Percentiles rank a stretch among this genome's conserved stretches.
These are phyloP conservation scores for Campylomormyrus numenius DNA, from an alignment of 2,113 vertebrate genomes.

Conservation along the genomic window DNA sequence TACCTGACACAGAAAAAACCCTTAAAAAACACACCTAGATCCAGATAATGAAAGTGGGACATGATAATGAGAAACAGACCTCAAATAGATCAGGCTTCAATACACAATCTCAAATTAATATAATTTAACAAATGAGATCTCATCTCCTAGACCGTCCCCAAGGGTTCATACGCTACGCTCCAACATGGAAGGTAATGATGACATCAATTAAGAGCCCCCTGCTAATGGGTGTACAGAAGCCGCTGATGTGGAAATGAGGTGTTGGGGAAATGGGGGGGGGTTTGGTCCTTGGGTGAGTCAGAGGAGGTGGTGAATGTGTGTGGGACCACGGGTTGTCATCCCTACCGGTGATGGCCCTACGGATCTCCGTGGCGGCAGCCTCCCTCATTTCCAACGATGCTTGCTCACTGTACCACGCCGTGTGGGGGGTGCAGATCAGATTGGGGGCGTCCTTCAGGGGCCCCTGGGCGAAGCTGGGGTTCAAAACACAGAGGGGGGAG, in stretches of 20 bases:
- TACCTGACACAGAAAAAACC: background rate
- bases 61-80: constrained; percentile 31
- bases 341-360: constrained; percentile 89
- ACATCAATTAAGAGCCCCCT: constrained; percentile 45
- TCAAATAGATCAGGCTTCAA: constrained; percentile 24
- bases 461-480: constrained; percentile 82
- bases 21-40: background rate
- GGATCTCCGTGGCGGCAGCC: constrained; percentile 92
- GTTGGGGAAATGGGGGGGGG: constrained; percentile 27
- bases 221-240: constrained; percentile 37
- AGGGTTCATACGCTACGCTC: background rate
- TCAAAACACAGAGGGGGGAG: background rate
- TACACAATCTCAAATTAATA: constrained; percentile 35
- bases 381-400: constrained; percentile 96
- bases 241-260: constrained; percentile 42
- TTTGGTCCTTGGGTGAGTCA: background rate
- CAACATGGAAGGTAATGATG: constrained; percentile 37
- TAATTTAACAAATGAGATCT: constrained; percentile 36
- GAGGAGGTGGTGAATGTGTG: background rate
- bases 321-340: background rate
- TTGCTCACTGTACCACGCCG: constrained; percentile 97
- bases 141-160: constrained; percentile 11
- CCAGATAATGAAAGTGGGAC: constrained; percentile 6
- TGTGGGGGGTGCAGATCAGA: constrained; percentile 94
- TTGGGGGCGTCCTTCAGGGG: constrained; percentile 91